Percentiles rank a stretch among this genome's conserved stretches.
phyloP scores from a whole-genome alignment of 1,140 invertebrate species.

The Lerema accius region DNA sequence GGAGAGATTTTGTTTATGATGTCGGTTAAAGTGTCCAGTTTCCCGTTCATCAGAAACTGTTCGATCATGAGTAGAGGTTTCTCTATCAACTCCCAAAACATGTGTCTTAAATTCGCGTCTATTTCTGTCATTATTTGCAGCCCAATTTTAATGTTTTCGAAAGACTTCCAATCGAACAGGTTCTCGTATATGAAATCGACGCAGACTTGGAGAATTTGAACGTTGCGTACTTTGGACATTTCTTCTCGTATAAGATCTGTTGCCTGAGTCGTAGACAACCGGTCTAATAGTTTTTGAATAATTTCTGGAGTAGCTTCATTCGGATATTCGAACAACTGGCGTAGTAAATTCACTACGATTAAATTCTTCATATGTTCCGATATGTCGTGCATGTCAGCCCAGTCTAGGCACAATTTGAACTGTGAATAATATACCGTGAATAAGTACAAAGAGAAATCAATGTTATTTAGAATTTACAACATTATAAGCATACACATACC shows the following conservation, averaged over 20 bases:
- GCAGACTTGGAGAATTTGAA: conserved; percentile 85
- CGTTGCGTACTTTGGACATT: conserved; percentile 84
- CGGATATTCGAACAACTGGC: conserved; percentile 73
- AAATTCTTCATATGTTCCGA: conserved; percentile 78
- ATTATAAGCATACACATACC: conserved; percentile 40
- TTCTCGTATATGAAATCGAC: conserved; percentile 84
- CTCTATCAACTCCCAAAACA: conserved; percentile 86
- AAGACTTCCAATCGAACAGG: conserved; percentile 73
- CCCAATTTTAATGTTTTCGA: conserved; percentile 83
- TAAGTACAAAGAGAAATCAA: conserved; percentile 10
- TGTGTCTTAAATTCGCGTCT: conserved; percentile 77
- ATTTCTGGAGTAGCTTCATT: conserved; percentile 61
- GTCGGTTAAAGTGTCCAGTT: conserved; percentile 85
- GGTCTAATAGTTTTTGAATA: conserved; percentile 76
- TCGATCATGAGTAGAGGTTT: conserved; percentile 88
- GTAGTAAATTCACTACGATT: conserved; percentile 67
- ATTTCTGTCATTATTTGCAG: conserved; percentile 85
- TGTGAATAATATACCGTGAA: conserved; percentile 56
- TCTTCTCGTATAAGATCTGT: conserved; percentile 85
- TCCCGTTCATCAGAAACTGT: conserved; percentile 89
- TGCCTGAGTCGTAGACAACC: conserved; percentile 81
- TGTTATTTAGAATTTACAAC: conserved; percentile 5
- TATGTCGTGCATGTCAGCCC: conserved; percentile 83
- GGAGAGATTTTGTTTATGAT: conserved; percentile 80
- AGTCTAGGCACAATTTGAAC: conserved; percentile 85